These are phyloP conservation scores for Girardinichthys multiradiatus DNA, from an alignment of 2,113 vertebrate genomes.

Conservation along the genomic window DNA sequence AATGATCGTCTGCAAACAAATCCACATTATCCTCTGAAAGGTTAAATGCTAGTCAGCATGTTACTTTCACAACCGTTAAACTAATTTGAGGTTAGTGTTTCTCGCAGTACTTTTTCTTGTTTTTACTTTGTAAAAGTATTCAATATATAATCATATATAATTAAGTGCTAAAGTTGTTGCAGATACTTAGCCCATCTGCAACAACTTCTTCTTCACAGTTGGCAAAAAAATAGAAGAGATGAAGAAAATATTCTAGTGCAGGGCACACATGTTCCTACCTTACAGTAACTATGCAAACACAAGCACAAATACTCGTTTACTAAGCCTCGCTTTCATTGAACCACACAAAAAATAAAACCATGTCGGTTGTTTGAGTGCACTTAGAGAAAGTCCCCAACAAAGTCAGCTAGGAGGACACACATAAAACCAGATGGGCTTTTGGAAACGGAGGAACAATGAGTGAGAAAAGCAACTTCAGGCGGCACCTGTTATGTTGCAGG, in stretches of 20 bases:
- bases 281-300: conserved; percentile 29
- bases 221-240: neutral
- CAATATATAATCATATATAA: too few relatives aligned
- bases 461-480: conserved; percentile 67
- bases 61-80: too few relatives aligned
- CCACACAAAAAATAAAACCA: conserved; percentile 46
- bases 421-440: conserved; percentile 61
- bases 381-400: conserved; percentile 64
- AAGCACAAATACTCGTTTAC: conserved; percentile 31
- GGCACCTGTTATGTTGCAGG: conserved; percentile 75
- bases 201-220: neutral
- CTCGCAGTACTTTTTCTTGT: too few relatives aligned
- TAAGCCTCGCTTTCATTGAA: conserved; percentile 57
- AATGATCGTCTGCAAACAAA: too few relatives aligned
- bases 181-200: neutral
- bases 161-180: too few relatives aligned
- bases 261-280: conserved; percentile 31
- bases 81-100: too few relatives aligned
- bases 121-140: too few relatives aligned
- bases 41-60: too few relatives aligned
- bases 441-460: conserved; percentile 70
- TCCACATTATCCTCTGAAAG: too few relatives aligned
- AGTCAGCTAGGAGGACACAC: conserved; percentile 63
- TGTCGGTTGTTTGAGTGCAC: conserved; percentile 58
- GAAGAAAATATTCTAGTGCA: conserved; percentile 33